Evolutionary conservation across 30 jellyfish, hydroid and myxozoan species (phyloP), one percentile per base, ranked within the genome.

Genomic region (Rhopilema esculentum): DNA sequence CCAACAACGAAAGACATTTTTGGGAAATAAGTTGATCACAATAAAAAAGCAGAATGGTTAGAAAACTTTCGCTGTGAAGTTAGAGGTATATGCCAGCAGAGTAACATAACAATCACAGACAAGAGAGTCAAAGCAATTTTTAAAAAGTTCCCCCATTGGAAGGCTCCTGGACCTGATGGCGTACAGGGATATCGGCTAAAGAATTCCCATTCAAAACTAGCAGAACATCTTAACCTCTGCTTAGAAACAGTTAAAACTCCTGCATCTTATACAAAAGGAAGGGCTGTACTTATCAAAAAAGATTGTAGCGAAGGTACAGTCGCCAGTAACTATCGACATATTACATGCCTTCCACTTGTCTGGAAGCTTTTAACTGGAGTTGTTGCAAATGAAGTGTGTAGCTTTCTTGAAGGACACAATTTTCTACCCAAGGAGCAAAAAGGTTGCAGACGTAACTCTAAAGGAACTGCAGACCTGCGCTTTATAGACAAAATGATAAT

Each of bases 211-310:
- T 29, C 83, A 72, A 29, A 72, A 72, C 83, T 72, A 72, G 83
- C 72, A 24, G 72, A 72, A 23, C 16, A 72, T 72, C 83, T 72
- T 8, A 72, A 72, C 72, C 32, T 19, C 83, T 72, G 83, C 83
- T 32, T 72, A 72, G 83, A 72, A 72, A 72, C 83, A 72, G 83
- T 8, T 21, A 72, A 72, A 72, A 72, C 83, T 19, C 72, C 20
- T 23, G 83, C 72, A 72, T 23, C 20, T n/a, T n/a, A n/a, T n/a
- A n/a, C n/a, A n/a, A n/a, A n/a, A n/a, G n/a, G n/a, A n/a, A n/a
- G n/a, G n/a, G n/a, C n/a, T n/a, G n/a, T n/a, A n/a, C n/a, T n/a
- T n/a, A n/a, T n/a, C n/a, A n/a, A n/a, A n/a, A n/a, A n/a, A n/a
- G n/a, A n/a, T n/a, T n/a, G n/a, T n/a, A n/a, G n/a, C n/a, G n/a